These are phyloP conservation scores for Dolichallabes microphthalmus DNA, from an alignment of 2,113 vertebrate genomes.

Conservation along the genomic window DNA sequence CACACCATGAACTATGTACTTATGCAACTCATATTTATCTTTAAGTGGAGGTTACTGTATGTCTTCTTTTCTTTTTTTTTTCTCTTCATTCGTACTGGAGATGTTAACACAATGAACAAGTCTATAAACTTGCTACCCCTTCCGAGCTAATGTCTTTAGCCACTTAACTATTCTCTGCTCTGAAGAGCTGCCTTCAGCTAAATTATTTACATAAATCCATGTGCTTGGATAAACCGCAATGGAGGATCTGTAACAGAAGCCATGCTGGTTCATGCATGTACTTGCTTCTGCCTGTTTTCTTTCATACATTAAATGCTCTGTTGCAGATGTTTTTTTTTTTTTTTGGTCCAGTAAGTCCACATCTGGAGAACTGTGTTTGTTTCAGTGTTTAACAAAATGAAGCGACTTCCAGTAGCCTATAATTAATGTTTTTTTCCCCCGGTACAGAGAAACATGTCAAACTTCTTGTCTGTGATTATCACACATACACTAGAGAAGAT, in stretches of 20 bases:
- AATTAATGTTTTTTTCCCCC: not conserved
- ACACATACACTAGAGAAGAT: not conserved
- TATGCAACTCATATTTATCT: not conserved
- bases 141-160: not conserved
- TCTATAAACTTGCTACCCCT: not conserved
- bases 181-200: not conserved
- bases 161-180: not conserved
- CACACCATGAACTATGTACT: not conserved
- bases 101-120: not conserved
- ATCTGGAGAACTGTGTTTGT: not conserved
- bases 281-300: not conserved
- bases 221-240: not conserved
- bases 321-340: not conserved
- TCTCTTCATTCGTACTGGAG: not conserved
- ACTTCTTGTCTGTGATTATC: not conserved
- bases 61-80: not conserved
- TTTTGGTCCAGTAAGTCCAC: not conserved
- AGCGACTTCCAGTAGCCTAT: not conserved
- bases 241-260: not conserved
- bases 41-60: not conserved
- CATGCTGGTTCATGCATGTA: not conserved
- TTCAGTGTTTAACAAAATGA: not conserved
- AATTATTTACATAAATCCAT: not conserved
- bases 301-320: not conserved
- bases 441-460: not conserved